Percentiles rank a stretch among this genome's conserved stretches.
Evolutionary conservation across 2,113 vertebrate genomes (phyloP).

Genomic region (Pterocles burchelli): DNA sequence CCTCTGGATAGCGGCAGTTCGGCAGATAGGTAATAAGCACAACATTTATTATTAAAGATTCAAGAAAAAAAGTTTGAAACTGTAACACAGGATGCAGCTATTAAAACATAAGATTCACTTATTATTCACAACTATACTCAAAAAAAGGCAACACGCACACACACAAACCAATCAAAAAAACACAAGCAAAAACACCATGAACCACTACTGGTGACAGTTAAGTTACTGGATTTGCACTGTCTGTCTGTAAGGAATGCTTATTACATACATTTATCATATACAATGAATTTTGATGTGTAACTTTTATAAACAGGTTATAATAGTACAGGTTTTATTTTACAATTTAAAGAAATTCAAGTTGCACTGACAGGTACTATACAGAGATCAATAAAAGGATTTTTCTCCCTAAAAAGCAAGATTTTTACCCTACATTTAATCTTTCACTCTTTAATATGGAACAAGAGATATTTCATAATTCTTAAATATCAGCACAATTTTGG

Average conservation of each 20-base stretch:
- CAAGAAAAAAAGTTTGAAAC: neutral
- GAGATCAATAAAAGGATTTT: neutral
- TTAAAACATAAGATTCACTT: neutral
- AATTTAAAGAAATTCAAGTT: neutral
- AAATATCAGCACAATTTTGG: neutral
- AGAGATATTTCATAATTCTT: neutral
- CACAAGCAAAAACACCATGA: neutral
- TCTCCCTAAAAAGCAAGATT: neutral
- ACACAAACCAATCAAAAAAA: neutral
- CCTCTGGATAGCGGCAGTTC: neutral
- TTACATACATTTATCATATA: neutral
- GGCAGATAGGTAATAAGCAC: neutral
- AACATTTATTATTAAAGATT: neutral
- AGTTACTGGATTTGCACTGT: neutral
- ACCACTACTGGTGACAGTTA: neutral
- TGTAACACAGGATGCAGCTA: neutral
- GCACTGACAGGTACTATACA: neutral
- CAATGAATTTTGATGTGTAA: neutral
- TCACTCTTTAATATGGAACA: neutral
- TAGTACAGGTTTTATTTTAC: slow-evolving; percentile 29
- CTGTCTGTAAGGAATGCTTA: neutral
- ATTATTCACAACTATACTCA: neutral
- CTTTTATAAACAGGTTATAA: neutral
- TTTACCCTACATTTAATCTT: neutral
- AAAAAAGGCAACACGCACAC: neutral